phyloP scores from a whole-genome alignment of 2,113 vertebrate genomes.

The Syngnathus floridae region DNA sequence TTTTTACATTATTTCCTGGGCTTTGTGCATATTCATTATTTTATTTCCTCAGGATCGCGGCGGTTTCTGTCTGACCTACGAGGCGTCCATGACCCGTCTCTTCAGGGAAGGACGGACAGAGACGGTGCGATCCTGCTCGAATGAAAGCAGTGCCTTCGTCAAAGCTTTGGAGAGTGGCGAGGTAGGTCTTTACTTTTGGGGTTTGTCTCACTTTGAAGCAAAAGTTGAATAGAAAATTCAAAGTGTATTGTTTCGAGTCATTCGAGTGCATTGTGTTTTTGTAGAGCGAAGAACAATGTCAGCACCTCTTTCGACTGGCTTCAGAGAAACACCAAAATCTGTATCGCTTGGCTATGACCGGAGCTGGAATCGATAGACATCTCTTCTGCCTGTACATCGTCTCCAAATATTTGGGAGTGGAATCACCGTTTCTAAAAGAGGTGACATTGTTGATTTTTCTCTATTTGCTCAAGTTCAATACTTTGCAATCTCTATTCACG shows the following conservation, averaged over 20 bases:
- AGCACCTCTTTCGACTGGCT: constrained; percentile 65
- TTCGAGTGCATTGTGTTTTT: background rate
- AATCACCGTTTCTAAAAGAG: constrained; percentile 76
- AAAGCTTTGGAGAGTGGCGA: constrained; percentile 66
- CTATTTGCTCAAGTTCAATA: background rate
- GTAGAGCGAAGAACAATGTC: constrained; percentile 66
- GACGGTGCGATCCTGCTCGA: constrained; percentile 78
- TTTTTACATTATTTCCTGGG: no score
- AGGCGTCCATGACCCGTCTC: constrained; percentile 81
- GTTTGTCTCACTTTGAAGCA: background rate
- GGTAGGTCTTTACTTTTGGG: constrained; percentile 29
- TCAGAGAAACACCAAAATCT: constrained; percentile 81
- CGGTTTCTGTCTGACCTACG: constrained; percentile 80
- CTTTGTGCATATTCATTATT: background rate
- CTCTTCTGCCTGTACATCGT: constrained; percentile 82
- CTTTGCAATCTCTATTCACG: no score
- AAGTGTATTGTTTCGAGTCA: background rate
- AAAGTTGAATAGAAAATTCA: background rate
- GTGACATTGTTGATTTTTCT: constrained; percentile 8
- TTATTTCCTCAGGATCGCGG: constrained; percentile 68
- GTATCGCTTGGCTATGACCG: constrained; percentile 79
- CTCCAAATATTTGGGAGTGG: constrained; percentile 76
- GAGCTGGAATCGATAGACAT: constrained; percentile 79
- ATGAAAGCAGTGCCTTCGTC: constrained; percentile 75
- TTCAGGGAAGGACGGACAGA: constrained; percentile 83